phyloP scores from a whole-genome alignment of 2,888 invertebrate species.

The Pimpla rufipes region DNA sequence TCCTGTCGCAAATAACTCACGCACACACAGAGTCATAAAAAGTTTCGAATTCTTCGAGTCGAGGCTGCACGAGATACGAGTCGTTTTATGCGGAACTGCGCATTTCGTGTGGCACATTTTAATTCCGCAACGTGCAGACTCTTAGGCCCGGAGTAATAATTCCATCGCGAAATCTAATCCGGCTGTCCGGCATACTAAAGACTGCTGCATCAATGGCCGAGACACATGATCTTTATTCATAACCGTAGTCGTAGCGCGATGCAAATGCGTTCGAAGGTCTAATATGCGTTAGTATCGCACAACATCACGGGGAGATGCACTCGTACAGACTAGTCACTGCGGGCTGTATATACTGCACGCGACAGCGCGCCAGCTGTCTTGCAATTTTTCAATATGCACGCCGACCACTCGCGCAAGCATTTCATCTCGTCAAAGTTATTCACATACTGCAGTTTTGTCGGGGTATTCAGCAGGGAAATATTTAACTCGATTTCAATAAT shows the following conservation, averaged over 20 bases:
- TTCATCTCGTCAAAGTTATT: no score
- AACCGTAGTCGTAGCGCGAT: not conserved
- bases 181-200: not conserved
- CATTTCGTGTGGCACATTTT: not conserved
- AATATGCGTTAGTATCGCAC: not conserved
- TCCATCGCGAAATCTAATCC: not conserved
- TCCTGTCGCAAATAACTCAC: no score
- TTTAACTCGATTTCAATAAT: no score
- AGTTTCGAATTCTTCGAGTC: no score
- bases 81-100: not conserved
- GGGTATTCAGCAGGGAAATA: no score
- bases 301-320: constrained; percentile 13
- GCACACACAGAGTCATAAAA: no score
- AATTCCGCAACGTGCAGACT: not conserved
- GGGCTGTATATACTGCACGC: no score
- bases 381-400: no score
- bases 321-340: constrained; percentile 16
- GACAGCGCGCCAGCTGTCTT: no score
- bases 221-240: constrained; percentile 10
- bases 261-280: not conserved
- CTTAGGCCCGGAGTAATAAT: not conserved
- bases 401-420: no score
- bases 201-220: not conserved
- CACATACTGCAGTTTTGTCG: no score
- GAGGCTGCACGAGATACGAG: no score